These are phyloP conservation scores for Drosophila incognita DNA, from an alignment of 2,888 invertebrate genomes.

Conservation along the genomic window DNA sequence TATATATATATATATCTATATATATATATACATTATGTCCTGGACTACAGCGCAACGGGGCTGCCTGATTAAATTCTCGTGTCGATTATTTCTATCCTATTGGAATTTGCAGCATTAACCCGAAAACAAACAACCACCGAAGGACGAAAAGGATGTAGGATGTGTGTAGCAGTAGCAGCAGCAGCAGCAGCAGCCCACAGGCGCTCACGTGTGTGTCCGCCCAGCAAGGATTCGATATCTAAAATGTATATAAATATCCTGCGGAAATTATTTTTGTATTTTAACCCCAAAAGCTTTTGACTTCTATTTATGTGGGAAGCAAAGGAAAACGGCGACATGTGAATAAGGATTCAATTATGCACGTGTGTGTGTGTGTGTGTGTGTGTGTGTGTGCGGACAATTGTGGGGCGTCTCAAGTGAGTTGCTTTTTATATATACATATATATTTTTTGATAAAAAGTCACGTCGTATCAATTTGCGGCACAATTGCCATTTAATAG, in stretches of 20 bases:
- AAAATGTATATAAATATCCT: slow-evolving; percentile 6
- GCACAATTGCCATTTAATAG: slow-evolving; percentile 81
- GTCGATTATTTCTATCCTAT: slow-evolving; percentile 76
- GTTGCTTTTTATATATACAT: slow-evolving; percentile 29
- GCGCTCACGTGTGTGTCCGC: slow-evolving; percentile 71
- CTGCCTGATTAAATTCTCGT: slow-evolving; percentile 81
- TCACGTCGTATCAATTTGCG: slow-evolving; percentile 81
- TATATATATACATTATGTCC: background rate
- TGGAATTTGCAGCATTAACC: slow-evolving; percentile 64
- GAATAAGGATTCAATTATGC: slow-evolving; percentile 72
- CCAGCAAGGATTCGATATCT: slow-evolving; percentile 53
- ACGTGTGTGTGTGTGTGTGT: slow-evolving; percentile 25
- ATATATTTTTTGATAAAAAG: slow-evolving; percentile 67
- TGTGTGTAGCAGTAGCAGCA: background rate
- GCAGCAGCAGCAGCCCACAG: slow-evolving; percentile 27
- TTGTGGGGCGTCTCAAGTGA: slow-evolving; percentile 71
- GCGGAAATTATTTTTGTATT: slow-evolving; percentile 76
- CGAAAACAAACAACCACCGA: slow-evolving; percentile 30
- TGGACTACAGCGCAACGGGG: slow-evolving; percentile 49
- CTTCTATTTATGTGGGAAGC: slow-evolving; percentile 57
- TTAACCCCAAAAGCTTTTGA: slow-evolving; percentile 71
- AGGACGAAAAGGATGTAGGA: slow-evolving; percentile 3
- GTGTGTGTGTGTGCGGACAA: slow-evolving; percentile 22
- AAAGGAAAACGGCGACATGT: slow-evolving; percentile 26
- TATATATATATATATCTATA: background rate